These are phyloP conservation scores for Danionella dracula DNA, from an alignment of 2,797 vertebrate species.

Conservation along the genomic window DNA sequence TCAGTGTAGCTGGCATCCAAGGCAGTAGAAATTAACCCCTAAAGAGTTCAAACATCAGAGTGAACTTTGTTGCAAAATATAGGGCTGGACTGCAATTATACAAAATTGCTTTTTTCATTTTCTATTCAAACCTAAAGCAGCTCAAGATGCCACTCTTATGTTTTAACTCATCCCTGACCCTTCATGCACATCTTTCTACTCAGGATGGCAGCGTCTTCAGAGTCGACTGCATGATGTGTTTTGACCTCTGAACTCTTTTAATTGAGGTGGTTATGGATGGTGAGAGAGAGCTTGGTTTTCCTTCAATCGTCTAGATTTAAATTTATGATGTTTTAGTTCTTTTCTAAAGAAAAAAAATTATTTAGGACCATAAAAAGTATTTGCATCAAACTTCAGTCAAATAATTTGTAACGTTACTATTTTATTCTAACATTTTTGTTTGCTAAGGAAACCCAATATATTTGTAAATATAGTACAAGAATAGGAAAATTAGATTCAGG, in stretches of 20 bases:
- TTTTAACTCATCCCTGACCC: constrained; percentile 41
- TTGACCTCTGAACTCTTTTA: constrained; percentile 72
- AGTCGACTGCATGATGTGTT: constrained; percentile 90
- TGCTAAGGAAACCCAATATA: too few species aligned
- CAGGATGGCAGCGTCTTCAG: constrained; percentile 78
- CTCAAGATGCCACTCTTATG: constrained; percentile 38
- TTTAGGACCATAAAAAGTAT: too few species aligned
- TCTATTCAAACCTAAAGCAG: background rate
- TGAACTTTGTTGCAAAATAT: background rate
- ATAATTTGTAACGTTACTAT: too few species aligned
- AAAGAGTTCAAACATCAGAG: constrained; percentile 48
- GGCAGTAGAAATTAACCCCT: constrained; percentile 71
- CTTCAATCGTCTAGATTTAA: too few species aligned
- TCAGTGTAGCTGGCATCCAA: constrained; percentile 86
- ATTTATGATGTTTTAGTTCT: too few species aligned
- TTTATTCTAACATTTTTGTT: too few species aligned
- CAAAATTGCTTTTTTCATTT: background rate
- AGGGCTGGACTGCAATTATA: background rate
- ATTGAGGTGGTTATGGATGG: constrained; percentile 83
- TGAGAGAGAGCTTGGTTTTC: constrained; percentile 80
- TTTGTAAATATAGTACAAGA: too few species aligned
- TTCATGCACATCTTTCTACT: constrained; percentile 68
- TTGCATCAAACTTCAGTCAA: too few species aligned
- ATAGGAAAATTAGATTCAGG: too few species aligned
- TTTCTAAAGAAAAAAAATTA: too few species aligned